phyloP scores from a whole-genome alignment of 2,113 vertebrate species.

The Macquaria australasica region DNA sequence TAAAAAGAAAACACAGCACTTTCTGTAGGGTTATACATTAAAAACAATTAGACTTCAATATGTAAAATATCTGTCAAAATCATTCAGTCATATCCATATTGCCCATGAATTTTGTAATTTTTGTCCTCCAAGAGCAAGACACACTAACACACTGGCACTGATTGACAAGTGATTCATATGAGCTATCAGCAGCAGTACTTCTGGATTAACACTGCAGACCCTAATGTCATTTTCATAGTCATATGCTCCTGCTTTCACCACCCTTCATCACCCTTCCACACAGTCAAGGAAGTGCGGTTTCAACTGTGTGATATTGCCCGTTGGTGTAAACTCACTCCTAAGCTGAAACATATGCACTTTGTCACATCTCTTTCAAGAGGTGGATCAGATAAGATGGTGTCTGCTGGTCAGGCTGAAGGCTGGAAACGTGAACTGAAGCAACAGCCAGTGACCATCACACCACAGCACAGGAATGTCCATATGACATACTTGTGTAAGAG shows the following conservation, averaged over 20 bases:
- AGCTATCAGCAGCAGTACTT: background rate
- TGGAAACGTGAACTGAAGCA: background rate
- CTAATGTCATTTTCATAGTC: conserved; percentile 16
- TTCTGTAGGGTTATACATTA: background rate
- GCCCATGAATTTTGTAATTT: background rate
- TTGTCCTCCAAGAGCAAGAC: background rate
- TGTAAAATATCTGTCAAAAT: background rate
- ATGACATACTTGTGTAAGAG: background rate
- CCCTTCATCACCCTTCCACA: conserved; percentile 1
- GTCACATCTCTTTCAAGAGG: conserved; percentile 15
- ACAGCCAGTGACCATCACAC: background rate
- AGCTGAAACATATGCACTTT: conserved; percentile 5
- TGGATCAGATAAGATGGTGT: conserved; percentile 1
- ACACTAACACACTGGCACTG: background rate
- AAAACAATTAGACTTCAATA: background rate
- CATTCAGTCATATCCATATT: background rate
- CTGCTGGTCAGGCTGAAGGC: background rate
- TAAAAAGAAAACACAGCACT: background rate
- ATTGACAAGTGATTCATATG: background rate
- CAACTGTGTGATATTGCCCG: background rate
- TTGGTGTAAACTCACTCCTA: conserved; percentile 10
- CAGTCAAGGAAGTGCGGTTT: background rate
- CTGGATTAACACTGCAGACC: conserved; percentile 4
- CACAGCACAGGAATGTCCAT: background rate
- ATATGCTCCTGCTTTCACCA: background rate